phyloP scores from a whole-genome alignment of 2,888 invertebrate species.

The Drosophila subsilvestris region DNA sequence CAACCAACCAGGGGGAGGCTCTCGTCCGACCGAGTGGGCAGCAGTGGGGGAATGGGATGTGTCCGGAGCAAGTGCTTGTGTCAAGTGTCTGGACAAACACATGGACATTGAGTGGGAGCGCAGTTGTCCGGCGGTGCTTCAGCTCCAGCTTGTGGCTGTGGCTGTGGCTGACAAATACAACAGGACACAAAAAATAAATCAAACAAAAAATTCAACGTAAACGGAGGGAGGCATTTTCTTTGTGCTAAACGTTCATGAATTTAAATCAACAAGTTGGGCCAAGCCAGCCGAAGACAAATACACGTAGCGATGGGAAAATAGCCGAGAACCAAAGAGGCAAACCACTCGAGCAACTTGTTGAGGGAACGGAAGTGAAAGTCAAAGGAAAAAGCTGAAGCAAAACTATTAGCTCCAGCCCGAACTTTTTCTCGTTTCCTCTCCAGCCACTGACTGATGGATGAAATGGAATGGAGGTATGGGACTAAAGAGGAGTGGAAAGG shows the following conservation, averaged over 20 bases:
- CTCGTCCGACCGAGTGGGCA: background rate
- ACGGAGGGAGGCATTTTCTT: constrained; percentile 19
- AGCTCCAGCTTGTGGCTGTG: constrained; percentile 57
- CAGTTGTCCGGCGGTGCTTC: constrained; percentile 26
- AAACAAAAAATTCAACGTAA: constrained; percentile 11
- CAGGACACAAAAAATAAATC: background rate
- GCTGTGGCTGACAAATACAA: constrained; percentile 63
- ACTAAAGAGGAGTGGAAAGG: background rate
- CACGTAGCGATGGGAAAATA: constrained; percentile 18
- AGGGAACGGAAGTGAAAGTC: constrained; percentile 74
- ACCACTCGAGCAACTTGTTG: constrained; percentile 77
- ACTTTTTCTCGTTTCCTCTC: constrained; percentile 33
- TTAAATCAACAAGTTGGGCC: constrained; percentile 68
- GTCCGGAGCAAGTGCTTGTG: constrained; percentile 68
- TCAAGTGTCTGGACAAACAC: constrained; percentile 77
- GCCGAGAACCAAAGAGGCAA: constrained; percentile 14
- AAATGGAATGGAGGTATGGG: constrained; percentile 5
- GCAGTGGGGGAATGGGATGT: constrained; percentile 6
- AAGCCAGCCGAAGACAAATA: constrained; percentile 17
- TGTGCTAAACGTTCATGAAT: constrained; percentile 61
- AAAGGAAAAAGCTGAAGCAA: constrained; percentile 56
- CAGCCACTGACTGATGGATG: constrained; percentile 5
- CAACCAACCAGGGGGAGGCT: background rate
- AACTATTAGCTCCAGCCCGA: constrained; percentile 67
- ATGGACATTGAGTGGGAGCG: constrained; percentile 69